Conservation (phyloP, 2,888 invertebrate genomes). For the Platycheirus albimanus region DNA sequence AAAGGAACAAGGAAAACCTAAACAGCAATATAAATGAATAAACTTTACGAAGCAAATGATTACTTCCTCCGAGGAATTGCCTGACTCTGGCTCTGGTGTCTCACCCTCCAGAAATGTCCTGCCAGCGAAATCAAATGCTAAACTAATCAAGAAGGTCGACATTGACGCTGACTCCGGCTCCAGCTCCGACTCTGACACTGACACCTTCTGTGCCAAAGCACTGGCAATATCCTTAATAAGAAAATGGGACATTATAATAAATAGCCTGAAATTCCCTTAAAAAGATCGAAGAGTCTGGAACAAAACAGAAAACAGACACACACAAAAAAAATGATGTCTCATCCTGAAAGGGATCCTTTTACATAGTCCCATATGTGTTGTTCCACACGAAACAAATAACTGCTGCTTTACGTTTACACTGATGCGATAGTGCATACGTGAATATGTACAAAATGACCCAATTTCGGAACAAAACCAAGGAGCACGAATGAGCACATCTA, state of each 20-base stretch:
- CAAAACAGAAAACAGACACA: too few relatives aligned
- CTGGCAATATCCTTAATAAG: slow-evolving; percentile 34
- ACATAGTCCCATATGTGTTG: slow-evolving; percentile 44
- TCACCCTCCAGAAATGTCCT: slow-evolving; percentile 25
- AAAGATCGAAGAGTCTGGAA: slow-evolving; percentile 31
- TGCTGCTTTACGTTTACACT: slow-evolving; percentile 41
- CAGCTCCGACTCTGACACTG: too few relatives aligned
- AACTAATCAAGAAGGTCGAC: slow-evolving; percentile 63
- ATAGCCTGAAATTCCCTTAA: slow-evolving; percentile 17
- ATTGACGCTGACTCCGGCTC: slow-evolving; percentile 52
- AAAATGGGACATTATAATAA: slow-evolving; percentile 53
- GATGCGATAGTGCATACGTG: slow-evolving; percentile 49
- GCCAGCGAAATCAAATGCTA: slow-evolving; percentile 50
- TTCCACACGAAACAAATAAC: slow-evolving; percentile 47
- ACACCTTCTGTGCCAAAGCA: slow-evolving; percentile 57
- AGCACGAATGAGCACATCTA: slow-evolving; percentile 59
- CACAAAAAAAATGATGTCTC: slow-evolving; percentile 4
- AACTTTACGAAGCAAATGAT: slow-evolving; percentile 46
- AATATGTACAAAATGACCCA: slow-evolving; percentile 60
- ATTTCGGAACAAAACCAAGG: slow-evolving; percentile 44
- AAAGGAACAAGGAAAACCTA: slow-evolving; percentile 14
- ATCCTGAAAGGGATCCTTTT: slow-evolving; percentile 16
- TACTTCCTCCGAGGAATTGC: slow-evolving; percentile 21
- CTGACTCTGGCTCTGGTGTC: too few relatives aligned
- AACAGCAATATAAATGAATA: slow-evolving; percentile 53